Conservation (phyloP, 2,888 invertebrate genomes). For the Schizaphis graminum region DNA sequence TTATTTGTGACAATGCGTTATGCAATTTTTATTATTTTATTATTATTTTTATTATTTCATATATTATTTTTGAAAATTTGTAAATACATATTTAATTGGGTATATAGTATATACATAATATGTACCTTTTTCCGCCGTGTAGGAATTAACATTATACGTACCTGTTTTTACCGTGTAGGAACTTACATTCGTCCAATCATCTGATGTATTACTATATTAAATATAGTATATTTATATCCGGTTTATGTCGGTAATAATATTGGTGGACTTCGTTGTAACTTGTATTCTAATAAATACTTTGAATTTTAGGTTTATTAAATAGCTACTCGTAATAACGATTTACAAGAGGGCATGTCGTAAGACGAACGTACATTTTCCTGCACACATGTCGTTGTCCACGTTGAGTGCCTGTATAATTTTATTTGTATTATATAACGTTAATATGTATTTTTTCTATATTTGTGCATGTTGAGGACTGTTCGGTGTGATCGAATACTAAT, state of each 20-base stretch:
- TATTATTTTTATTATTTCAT: too few relatives aligned
- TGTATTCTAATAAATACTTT: background rate
- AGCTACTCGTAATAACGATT: conserved; percentile 23
- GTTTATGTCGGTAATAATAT: background rate
- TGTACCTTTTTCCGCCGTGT: too few relatives aligned
- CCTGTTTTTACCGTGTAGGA: too few relatives aligned
- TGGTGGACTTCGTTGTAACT: background rate
- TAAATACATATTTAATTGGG: too few relatives aligned
- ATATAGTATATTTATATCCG: too few relatives aligned
- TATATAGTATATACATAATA: too few relatives aligned
- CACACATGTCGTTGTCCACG: background rate
- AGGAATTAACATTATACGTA: too few relatives aligned
- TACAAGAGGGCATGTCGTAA: background rate
- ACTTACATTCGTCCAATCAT: too few relatives aligned
- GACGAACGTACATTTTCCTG: background rate
- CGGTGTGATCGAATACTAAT: background rate
- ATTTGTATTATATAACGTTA: background rate
- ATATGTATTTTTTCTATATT: background rate
- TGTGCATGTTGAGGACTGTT: background rate
- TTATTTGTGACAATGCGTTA: too few relatives aligned
- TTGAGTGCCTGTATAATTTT: background rate
- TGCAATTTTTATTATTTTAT: too few relatives aligned
- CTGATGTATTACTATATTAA: background rate
- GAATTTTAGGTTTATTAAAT: background rate
- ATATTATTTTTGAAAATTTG: too few relatives aligned